Evolutionary conservation across 2,113 vertebrate genomes (phyloP).

Genomic region (Platichthys flesus): DNA sequence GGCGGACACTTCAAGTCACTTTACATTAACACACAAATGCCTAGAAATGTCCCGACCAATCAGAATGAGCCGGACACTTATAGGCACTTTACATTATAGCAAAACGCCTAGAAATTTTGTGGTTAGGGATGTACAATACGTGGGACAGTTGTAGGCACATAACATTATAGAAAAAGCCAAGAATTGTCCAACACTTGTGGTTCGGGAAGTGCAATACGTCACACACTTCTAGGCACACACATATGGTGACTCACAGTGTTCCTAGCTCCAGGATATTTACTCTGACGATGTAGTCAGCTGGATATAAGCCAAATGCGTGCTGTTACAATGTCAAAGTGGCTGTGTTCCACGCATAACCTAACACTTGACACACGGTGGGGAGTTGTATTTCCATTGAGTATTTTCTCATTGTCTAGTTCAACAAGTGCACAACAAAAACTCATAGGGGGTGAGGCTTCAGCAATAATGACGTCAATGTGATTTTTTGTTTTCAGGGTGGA

Average conservation of each 20-base stretch:
- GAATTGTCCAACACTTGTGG: too few relatives aligned
- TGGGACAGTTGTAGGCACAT: too few relatives aligned
- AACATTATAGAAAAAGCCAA: too few relatives aligned
- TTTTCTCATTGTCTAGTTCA: neutral
- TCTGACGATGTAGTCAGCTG: neutral
- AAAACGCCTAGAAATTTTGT: too few relatives aligned
- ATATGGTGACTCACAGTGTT: neutral
- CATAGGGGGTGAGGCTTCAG: neutral
- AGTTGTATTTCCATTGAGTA: slow-evolving; percentile 24
- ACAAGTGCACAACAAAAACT: neutral
- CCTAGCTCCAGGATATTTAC: slow-evolving; percentile 22
- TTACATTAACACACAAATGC: too few relatives aligned
- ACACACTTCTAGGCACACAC: neutral
- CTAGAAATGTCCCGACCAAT: too few relatives aligned
- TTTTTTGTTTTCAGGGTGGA: slow-evolving; percentile 86
- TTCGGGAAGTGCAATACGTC: too few relatives aligned
- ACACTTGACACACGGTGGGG: slow-evolving; percentile 9
- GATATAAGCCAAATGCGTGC: neutral
- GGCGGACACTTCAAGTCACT: too few relatives aligned
- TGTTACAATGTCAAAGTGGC: slow-evolving; percentile 25
- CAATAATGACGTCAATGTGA: neutral
- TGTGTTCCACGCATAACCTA: slow-evolving; percentile 41
- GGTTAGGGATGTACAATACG: too few relatives aligned
- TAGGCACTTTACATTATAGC: too few relatives aligned
- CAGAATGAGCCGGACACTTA: too few relatives aligned